Base-by-base conservation (phyloP, 1,140 invertebrate species). In the Paramacrobiotus metropolitanus region DNA sequence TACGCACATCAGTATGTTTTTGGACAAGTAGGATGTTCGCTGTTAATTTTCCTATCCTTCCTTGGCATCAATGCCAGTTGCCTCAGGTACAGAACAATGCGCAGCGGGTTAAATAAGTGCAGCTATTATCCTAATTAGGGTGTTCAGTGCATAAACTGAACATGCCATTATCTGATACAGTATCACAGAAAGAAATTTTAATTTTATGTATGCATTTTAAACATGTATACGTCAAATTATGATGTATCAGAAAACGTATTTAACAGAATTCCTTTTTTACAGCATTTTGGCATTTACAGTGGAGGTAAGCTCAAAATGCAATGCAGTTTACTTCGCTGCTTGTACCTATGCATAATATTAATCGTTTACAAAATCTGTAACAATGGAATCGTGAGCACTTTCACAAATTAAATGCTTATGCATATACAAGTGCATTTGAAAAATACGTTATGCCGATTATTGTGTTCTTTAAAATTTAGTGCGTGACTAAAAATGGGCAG, bases 21-120 rank as follows among this genome's bases (percentile, higher is more conserved):
- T 72, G 81, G 81, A 1, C 68, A 73, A 18, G 67, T 75, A 2
- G 77, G 78, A 28, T 83, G 81, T 67, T 73, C 76, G 0, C 61
- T 80, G 3, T 73, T 81, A 61, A 75, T 81, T n/a, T 83, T 82
- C 67, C 69, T 78, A 1, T 80, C 82, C 65, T 79, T 81, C 69
- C 69, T 82, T 9, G 83, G 82, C 2, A 81, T 84, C 62, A 83
- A 84, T 68, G 79, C 77, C 21, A 40, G 34, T 40, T 9, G 34
- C 34, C 34, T 40, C 34, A 40, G 34, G 34, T 40, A 40, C n/a
- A 40, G n/a, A 40, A 40, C n/a, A 40, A 40, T 40, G n/a, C 34
- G 34, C 9, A 40, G n/a, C 9, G 34, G n/a, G n/a, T 40, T 9
- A 40, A 40, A 40, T 40, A 40, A n/a, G 9, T n/a, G 9, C 34